These are phyloP conservation scores for Panulirus ornatus DNA, from an alignment of 1,140 invertebrate genomes.

Conservation along the genomic window DNA sequence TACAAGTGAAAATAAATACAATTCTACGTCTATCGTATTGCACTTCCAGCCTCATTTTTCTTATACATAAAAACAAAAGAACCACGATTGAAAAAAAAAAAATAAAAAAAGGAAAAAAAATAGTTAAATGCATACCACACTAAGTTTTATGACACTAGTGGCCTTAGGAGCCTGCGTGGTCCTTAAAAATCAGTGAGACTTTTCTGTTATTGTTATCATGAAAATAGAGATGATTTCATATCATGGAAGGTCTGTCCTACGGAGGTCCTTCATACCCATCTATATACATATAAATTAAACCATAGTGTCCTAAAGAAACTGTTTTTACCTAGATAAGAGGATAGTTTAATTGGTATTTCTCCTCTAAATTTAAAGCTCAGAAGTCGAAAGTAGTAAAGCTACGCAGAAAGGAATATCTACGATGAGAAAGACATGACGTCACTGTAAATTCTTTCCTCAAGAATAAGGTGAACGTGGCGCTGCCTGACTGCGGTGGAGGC, in stretches of 20 bases:
- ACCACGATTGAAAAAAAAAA: too few species aligned
- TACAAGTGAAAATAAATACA: constrained; percentile 31
- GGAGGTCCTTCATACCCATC: too few species aligned
- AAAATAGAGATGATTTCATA: too few species aligned
- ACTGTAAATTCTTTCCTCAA: not conserved
- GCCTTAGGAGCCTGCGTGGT: not conserved
- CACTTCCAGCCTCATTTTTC: constrained; percentile 33
- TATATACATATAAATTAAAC: not conserved
- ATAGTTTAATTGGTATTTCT: not conserved
- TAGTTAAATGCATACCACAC: too few species aligned
- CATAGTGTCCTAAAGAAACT: too few species aligned
- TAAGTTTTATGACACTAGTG: too few species aligned
- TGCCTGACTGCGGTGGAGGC: not conserved
- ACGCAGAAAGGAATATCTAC: not conserved
- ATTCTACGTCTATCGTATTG: constrained; percentile 33
- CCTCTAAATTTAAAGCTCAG: constrained; percentile 17
- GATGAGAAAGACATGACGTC: not conserved
- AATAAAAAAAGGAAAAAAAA: too few species aligned
- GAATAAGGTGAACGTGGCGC: too few species aligned
- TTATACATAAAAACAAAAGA: constrained; percentile 1
- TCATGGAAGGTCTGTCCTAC: too few species aligned
- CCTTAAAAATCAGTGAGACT: too few species aligned
- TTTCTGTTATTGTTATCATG: too few species aligned
- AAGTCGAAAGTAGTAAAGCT: not conserved
- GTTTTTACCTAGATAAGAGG: not conserved